Evolutionary conservation across 1,140 invertebrate genomes (phyloP).

Genomic region (Chionoecetes opilio): DNA sequence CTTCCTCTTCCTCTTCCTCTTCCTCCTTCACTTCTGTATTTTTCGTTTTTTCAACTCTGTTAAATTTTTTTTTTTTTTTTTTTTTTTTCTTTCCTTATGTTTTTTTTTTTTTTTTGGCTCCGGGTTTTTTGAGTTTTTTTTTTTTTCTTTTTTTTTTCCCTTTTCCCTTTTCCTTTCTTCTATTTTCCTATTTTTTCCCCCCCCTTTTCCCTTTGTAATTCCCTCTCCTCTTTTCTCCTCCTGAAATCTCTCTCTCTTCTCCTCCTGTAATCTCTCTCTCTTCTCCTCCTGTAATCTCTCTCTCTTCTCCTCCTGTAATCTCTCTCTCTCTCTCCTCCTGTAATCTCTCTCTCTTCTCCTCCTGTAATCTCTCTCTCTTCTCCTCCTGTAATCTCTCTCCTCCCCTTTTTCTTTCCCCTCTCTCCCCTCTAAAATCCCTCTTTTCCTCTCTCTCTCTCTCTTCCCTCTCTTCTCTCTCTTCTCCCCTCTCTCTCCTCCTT

Average conservation of each 20-base stretch:
- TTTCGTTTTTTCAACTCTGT: not conserved
- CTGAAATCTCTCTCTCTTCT: not conserved
- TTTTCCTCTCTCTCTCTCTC: not conserved
- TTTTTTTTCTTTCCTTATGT: not conserved
- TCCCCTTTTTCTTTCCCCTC: not conserved
- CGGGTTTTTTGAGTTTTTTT: too few relatives aligned
- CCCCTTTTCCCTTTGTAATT: not conserved
- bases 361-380: constrained; percentile 23
- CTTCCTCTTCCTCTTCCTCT: constrained; percentile 51
- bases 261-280: not conserved
- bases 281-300: not conserved
- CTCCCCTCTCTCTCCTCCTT: not conserved
- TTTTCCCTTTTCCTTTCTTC: not conserved
- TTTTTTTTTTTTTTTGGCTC: too few relatives aligned
- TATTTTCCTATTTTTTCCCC: constrained; percentile 38
- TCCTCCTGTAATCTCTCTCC: not conserved
- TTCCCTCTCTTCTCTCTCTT: not conserved
- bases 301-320: not conserved
- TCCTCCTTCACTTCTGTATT: constrained; percentile 29
- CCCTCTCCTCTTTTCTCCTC: not conserved
- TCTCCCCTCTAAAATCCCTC: not conserved
- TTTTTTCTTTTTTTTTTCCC: too few relatives aligned
- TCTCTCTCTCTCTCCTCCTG: not conserved
- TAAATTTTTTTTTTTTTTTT: not conserved
- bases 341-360: constrained; percentile 14